Evolutionary conservation across 2,888 invertebrate species (phyloP), one percentile per base, ranked within the genome.

Genomic region (Xestia rhomboidea): DNA sequence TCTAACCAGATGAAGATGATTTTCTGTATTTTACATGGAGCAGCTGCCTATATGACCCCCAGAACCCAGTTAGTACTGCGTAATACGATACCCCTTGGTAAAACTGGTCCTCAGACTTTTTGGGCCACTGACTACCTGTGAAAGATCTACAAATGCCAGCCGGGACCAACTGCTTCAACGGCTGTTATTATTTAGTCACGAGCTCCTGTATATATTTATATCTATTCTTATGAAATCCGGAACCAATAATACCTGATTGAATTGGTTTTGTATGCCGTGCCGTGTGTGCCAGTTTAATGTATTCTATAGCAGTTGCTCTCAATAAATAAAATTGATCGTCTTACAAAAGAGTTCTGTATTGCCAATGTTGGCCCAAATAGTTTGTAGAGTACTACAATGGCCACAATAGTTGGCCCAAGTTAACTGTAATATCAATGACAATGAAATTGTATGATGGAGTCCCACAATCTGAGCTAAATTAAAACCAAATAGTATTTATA

Each of bases 301-400:
- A 68, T 54, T 64, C 54, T n/a, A 46, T 77, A 34, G n/a, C 46
- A 67, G 10, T 38, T 51, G 81, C 73, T 79, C 78, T 67, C 81
- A 81, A 73, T 57, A 57, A 57, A n/a, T n/a, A n/a, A n/a, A n/a
- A 57, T 71, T 49, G 27, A 34, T 21, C n/a, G 10, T 62, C 57
- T 46, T 67, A 62, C 44, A 67, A 80, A 67, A 46, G 51, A 54
- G 21, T 73, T 44, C 15, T 21, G 15, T 44, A 46, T 13, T n/a
- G n/a, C 8, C 34, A 62, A 73, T 38, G n/a, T 73, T 79, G 74
- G 27, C 34, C 66, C 27, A 34, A 66, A 60, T 80, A 11, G 11
- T 57, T 79, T 44, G 44, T 73, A 51, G 15, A n/a, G 27, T 51
- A n/a, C 38, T 13, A 71, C 66, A 67, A 70, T 54, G 44, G 73